Evolutionary conservation across 2,888 invertebrate genomes (phyloP).

Genomic region (Agrotis puta): DNA sequence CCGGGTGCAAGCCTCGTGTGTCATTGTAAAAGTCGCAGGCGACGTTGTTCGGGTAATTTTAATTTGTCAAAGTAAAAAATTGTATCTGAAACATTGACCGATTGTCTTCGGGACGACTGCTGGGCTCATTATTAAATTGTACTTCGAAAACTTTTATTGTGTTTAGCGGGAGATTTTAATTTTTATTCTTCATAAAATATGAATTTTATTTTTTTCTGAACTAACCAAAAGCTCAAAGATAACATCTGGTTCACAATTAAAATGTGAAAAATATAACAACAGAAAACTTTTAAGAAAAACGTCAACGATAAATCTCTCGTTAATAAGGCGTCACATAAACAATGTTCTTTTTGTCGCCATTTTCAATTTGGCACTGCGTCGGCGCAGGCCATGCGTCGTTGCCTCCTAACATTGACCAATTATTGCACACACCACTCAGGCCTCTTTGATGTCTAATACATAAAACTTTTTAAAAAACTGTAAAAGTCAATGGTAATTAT

Average conservation of each 20-base stretch:
- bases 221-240: conserved; percentile 47
- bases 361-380: conserved; percentile 83
- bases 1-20: conserved; percentile 49
- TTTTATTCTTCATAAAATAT: not conserved
- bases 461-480: conserved; percentile 74
- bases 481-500: conserved; percentile 67
- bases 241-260: conserved; percentile 59
- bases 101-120: conserved; percentile 28
- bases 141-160: not conserved
- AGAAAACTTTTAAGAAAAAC: conserved; percentile 74
- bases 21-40: conserved; percentile 53
- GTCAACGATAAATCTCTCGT: conserved; percentile 82
- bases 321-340: conserved; percentile 86
- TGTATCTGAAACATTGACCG: conserved; percentile 47
- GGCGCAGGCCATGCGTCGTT: conserved; percentile 73
- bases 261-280: conserved; percentile 65
- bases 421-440: conserved; percentile 75
- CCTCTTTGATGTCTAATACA: conserved; percentile 78
- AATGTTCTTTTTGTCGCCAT: conserved; percentile 78
- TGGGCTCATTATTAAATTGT: conserved; percentile 22
- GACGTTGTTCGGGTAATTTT: conserved; percentile 48
- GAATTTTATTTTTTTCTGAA: conserved; percentile 19
- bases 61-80: conserved; percentile 62
- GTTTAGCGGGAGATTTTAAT: not conserved
- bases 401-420: conserved; percentile 78